A percentile compares a stretch with the other conserved stretches of the same genome.
phyloP scores from a whole-genome alignment of 2,888 invertebrate genomes.

The Metopia argyrocephala region DNA sequence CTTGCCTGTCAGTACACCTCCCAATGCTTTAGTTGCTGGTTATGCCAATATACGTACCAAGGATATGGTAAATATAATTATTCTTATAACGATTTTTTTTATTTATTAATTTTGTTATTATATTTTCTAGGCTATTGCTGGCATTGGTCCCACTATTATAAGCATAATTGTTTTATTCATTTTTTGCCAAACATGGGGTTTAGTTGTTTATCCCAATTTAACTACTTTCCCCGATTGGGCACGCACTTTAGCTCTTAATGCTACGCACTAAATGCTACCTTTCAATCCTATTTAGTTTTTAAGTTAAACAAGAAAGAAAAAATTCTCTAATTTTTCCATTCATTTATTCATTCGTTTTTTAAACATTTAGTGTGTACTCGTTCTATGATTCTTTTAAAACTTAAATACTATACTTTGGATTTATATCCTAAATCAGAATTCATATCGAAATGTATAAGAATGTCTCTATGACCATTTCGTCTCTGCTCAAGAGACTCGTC shows the following conservation, averaged over 20 bases:
- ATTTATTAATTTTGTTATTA: background rate
- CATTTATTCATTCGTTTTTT: background rate
- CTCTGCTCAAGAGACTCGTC: too few relatives aligned
- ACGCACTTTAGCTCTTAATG: slow-evolving; percentile 78
- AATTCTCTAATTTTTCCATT: slow-evolving; percentile 13
- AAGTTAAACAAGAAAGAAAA: slow-evolving; percentile 25
- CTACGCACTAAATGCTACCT: slow-evolving; percentile 36
- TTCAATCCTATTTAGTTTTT: slow-evolving; percentile 51
- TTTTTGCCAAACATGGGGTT: slow-evolving; percentile 87
- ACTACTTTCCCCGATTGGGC: slow-evolving; percentile 84
- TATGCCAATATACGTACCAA: slow-evolving; percentile 88
- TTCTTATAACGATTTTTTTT: background rate
- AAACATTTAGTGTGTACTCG: background rate
- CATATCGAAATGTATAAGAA: too few relatives aligned
- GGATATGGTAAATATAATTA: slow-evolving; percentile 82
- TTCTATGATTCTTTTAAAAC: too few relatives aligned
- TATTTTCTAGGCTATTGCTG: slow-evolving; percentile 83
- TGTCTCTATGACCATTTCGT: too few relatives aligned
- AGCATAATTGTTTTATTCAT: slow-evolving; percentile 85
- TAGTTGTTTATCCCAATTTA: slow-evolving; percentile 83
- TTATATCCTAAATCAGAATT: too few relatives aligned
- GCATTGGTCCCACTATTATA: slow-evolving; percentile 87
- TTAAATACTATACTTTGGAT: too few relatives aligned
- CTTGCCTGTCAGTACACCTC: slow-evolving; percentile 96
- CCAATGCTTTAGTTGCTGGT: slow-evolving; percentile 94